phyloP scores from a whole-genome alignment of 2,113 vertebrate species.

The Calypte anna region DNA sequence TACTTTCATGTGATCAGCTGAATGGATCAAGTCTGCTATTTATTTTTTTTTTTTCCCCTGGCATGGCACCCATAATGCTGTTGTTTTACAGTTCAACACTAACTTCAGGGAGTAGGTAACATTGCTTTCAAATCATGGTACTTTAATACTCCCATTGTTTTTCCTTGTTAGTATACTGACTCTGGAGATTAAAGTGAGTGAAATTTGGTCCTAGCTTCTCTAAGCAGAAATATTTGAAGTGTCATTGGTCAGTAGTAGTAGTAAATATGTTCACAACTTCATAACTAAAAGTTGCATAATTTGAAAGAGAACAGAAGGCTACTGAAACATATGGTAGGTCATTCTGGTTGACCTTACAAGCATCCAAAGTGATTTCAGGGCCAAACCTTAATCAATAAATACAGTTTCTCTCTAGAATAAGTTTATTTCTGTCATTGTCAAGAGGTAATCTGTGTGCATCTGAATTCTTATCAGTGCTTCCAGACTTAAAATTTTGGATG shows the following conservation, averaged over 20 bases:
- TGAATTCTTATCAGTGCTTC: slow-evolving; percentile 56
- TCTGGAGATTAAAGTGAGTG: not conserved
- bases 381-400: slow-evolving; percentile 30
- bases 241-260: not conserved
- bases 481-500: slow-evolving; percentile 65
- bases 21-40: not conserved
- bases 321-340: slow-evolving; percentile 34
- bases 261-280: not conserved
- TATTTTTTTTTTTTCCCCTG: not conserved
- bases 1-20: not conserved
- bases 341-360: slow-evolving; percentile 51
- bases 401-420: slow-evolving; percentile 45
- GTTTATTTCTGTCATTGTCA: slow-evolving; percentile 49
- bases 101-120: not conserved
- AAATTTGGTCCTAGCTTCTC: slow-evolving; percentile 19
- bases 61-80: not conserved
- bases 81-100: not conserved
- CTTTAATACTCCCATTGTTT: not conserved
- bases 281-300: slow-evolving; percentile 15
- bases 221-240: not conserved
- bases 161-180: not conserved
- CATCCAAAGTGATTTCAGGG: slow-evolving; percentile 24
- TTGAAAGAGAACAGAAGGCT: slow-evolving; percentile 12
- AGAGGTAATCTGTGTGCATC: slow-evolving; percentile 48
- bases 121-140: not conserved